Conservation (phyloP, 2,113 vertebrate species). For the Semnornis frantzii region DNA sequence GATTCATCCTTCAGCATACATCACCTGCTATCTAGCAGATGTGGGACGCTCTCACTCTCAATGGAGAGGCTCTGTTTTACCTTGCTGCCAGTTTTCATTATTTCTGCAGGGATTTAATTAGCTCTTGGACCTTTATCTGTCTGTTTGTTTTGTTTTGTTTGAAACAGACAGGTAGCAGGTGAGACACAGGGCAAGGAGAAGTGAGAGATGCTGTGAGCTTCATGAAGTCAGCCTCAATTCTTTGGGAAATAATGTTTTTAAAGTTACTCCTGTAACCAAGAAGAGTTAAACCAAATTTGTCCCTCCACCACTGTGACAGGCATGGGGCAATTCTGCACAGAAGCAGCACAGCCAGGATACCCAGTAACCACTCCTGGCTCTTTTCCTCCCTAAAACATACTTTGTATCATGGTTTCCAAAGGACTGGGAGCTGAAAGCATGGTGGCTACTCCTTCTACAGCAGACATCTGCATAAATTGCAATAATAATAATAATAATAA, state of each 20-base stretch:
- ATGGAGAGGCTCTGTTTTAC: not conserved
- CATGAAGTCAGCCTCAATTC: not conserved
- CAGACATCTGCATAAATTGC: not conserved
- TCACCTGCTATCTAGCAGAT: not conserved
- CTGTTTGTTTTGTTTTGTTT: not conserved
- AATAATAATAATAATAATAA: not conserved
- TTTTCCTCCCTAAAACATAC: not conserved
- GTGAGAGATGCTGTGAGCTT: not conserved
- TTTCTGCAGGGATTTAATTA: not conserved
- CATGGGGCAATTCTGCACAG: not conserved
- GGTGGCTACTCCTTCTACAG: not conserved
- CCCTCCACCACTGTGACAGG: not conserved
- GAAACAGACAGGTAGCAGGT: not conserved
- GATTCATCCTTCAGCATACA: fast-evolving
- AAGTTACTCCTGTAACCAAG: not conserved
- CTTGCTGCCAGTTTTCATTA: not conserved
- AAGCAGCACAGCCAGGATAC: not conserved
- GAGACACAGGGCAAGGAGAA: not conserved
- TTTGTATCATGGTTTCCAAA: not conserved
- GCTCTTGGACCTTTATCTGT: not conserved
- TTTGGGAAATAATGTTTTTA: not conserved
- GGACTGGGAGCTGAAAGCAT: not conserved
- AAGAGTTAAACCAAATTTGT: not conserved
- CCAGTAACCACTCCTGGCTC: not conserved
- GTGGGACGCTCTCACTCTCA: not conserved